Evolutionary conservation across 2,888 invertebrate genomes (phyloP), one percentile per base, ranked within the genome.

Genomic region (Nomada fucata): DNA sequence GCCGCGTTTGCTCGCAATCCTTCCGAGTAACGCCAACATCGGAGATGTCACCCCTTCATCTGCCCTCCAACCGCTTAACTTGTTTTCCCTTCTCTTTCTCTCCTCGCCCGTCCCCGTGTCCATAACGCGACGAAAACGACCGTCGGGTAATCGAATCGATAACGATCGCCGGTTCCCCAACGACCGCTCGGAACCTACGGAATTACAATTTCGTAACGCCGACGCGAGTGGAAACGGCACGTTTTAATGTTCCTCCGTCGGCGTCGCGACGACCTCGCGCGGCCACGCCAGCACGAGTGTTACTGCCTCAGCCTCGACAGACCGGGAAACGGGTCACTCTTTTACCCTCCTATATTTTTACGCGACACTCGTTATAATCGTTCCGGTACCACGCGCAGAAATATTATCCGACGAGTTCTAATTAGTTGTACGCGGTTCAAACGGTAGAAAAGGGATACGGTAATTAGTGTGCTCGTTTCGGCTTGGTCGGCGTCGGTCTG

Each of bases 1-100:
- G 84, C 85, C 88, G 87, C 84, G 73, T 89, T 90, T 86, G 72
- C 84, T 87, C 82, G 44, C 86, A 88, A 88, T 89, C 88, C 86
- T 86, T 79, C 77, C 79, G 72, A 88, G 87, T 85, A 88, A 87
- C 85, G 77, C 81, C 63, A 57, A 1, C 23, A 55, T 47, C 20
- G 52, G 53, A 82, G 76, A 70, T 76, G 82, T 79, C 69, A 76
- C 59, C 76, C 70, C 72, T 70, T 36, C 81, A 57, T 73, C 79
- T 76, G 76, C 61, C 23, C 11, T 36, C 15, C 50, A 76, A 70
- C 70, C 61, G 80, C 60, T 65, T 82, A 59, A 73, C 69, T 82
- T 74, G 71, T 69, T 63, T 74, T 11, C 47, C 15, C 15, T 15
- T 65, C 44, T 42, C 57, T 60, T 70, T 53, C 70, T 9, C 18